Evolutionary conservation across 2,797 vertebrate species (phyloP), one percentile per base, ranked within the genome.

Genomic region (Calcarius lapponicus): DNA sequence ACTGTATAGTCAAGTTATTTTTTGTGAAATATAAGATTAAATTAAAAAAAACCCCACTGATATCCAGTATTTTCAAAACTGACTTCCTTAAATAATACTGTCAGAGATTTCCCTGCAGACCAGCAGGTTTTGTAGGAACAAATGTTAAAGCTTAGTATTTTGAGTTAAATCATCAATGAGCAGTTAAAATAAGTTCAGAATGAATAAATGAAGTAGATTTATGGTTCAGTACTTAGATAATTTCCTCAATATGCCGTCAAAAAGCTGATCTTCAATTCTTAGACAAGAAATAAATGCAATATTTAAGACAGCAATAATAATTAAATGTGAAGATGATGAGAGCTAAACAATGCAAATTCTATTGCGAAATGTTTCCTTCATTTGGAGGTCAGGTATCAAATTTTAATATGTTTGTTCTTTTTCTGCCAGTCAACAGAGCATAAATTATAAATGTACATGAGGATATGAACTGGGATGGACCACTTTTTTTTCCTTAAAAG

Each of bases 381-480:
- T 69, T 91, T 90, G 72, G 90, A 96, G 53, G 75, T 95, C 74
- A 65, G n/a, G 57, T 95, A 93, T 96, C 81, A 97, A 97, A 97
- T 62, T 96, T 92, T 97, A 88, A 97, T 91, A 85, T 89, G 86
- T 76, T 97, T 17, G 58, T 94, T 92, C 48, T 58, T 96, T 95
- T 95, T 88, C 65, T 95, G 75, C 86, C 86, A 93, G 78, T 86
- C 95, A 95, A 86, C 75, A 90, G 38, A 62, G 14, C 80, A 90
- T 90, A 92, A 97, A 95, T 95, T 91, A 94, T 94, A 92, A 94
- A 96, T 67, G 25, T 72, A 50, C 51, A 80, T 45, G 65, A 85
- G 70, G 24, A 75, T 81, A 72, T 53, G 36, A 97, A 92, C n/a
- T 85, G 25, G 7, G 34, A 26, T 26, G 22, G 64, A 67, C 34